These are phyloP conservation scores for Psylliodes chrysocephalus DNA, from an alignment of 2,888 invertebrate genomes.

Conservation along the genomic window DNA sequence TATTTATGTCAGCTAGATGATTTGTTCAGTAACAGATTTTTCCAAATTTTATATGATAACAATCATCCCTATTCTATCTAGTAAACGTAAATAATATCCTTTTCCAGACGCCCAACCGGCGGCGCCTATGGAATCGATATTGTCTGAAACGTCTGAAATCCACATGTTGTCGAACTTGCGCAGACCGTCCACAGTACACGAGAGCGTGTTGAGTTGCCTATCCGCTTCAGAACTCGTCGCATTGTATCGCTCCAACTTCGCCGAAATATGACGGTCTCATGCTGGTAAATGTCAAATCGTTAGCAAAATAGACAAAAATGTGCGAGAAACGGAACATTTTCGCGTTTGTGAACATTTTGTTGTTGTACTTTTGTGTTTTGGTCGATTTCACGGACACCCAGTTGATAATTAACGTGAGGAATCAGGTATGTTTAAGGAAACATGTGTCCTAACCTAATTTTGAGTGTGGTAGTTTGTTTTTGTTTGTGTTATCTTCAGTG, in stretches of 20 bases:
- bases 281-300: slow-evolving; percentile 43
- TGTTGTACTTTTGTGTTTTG: slow-evolving; percentile 49
- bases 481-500: too few relatives aligned
- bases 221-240: slow-evolving; percentile 38
- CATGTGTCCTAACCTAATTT: slow-evolving; percentile 50
- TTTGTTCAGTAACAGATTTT: too few relatives aligned
- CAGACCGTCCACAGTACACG: slow-evolving; percentile 21
- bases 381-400: slow-evolving; percentile 53
- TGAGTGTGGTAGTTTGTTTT: slow-evolving; percentile 27
- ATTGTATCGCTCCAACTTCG: slow-evolving; percentile 50
- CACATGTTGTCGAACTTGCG: slow-evolving; percentile 44
- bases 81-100: neutral
- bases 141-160: slow-evolving; percentile 30
- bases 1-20: too few relatives aligned
- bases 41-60: too few relatives aligned
- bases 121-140: slow-evolving; percentile 45
- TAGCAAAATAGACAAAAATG: slow-evolving; percentile 39
- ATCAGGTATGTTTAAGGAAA: slow-evolving; percentile 57
- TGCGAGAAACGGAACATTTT: slow-evolving; percentile 42
- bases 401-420: slow-evolving; percentile 61
- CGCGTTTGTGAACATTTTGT: slow-evolving; percentile 29
- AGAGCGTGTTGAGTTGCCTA: slow-evolving; percentile 53
- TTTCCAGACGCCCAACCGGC: neutral
- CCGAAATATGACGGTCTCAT: slow-evolving; percentile 44
- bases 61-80: too few relatives aligned